Conservation (phyloP, 2,888 invertebrate species). For the Thecocarcelia acutangulata region DNA sequence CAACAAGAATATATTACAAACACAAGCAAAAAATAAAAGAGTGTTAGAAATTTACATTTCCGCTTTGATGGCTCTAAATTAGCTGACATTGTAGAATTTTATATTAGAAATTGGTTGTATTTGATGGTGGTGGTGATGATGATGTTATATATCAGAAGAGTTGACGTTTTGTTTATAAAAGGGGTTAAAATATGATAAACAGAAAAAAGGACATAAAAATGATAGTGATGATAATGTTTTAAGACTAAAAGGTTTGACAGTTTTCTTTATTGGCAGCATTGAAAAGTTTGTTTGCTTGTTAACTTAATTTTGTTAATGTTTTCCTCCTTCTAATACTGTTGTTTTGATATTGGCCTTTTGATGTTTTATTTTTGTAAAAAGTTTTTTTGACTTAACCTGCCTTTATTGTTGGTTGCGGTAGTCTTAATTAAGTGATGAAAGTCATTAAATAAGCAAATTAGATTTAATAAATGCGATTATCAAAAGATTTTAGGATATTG, state of each 20-base stretch:
- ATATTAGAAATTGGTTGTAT: constrained; percentile 38
- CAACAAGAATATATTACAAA: not conserved
- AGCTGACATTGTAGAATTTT: constrained; percentile 63
- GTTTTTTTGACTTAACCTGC: constrained; percentile 10
- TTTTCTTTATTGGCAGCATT: constrained; percentile 40
- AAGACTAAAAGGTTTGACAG: constrained; percentile 58
- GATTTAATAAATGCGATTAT: constrained; percentile 58
- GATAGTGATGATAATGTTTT: constrained; percentile 63
- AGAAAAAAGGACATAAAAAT: constrained; percentile 6
- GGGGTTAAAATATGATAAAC: constrained; percentile 38
- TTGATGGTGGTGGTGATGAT: not conserved
- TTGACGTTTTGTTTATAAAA: constrained; percentile 4
- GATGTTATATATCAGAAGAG: not conserved
- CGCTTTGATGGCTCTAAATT: constrained; percentile 66
- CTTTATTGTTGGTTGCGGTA: constrained; percentile 2
- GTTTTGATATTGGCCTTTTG: constrained; percentile 53
- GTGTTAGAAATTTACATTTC: constrained; percentile 63
- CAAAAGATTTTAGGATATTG: constrained; percentile 39
- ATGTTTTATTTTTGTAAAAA: constrained; percentile 34
- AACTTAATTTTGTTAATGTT: constrained; percentile 66
- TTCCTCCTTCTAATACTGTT: constrained; percentile 42
- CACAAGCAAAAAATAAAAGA: not conserved
- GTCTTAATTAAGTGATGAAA: constrained; percentile 22
- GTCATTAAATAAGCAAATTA: constrained; percentile 50
- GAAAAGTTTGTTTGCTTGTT: constrained; percentile 48